Conservation (phyloP, 2,797 vertebrate species). For the Esox masquinongy region DNA sequence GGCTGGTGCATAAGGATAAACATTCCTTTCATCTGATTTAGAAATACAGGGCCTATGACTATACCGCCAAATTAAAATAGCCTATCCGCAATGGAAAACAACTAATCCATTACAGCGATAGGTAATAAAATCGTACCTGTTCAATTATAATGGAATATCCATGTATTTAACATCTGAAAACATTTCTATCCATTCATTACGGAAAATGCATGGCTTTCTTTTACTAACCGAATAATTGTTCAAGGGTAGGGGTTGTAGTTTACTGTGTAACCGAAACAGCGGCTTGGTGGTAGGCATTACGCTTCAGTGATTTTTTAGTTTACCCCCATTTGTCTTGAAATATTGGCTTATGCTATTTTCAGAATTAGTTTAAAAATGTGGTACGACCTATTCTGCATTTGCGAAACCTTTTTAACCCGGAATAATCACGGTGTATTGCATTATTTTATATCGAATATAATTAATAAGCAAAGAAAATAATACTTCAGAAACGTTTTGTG, state of each 20-base stretch:
- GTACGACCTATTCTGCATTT: not conserved
- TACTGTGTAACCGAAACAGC: not conserved
- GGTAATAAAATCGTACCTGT: no score
- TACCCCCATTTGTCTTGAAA: constrained; percentile 48
- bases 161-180: not conserved
- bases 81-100: not conserved
- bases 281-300: constrained; percentile 11
- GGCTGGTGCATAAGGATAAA: not conserved
- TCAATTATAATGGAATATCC: not conserved
- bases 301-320: constrained; percentile 35
- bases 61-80: no score
- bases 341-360: constrained; percentile 60
- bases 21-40: not conserved
- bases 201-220: not conserved
- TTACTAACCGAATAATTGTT: not conserved
- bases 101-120: not conserved
- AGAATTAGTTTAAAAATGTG: not conserved
- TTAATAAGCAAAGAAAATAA: not conserved
- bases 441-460: not conserved
- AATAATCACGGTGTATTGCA: not conserved
- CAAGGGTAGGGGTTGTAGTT: not conserved
- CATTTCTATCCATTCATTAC: not conserved
- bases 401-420: not conserved
- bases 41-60: not conserved
- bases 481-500: not conserved